Evolutionary conservation across 2,888 invertebrate genomes (phyloP), one percentile per base, ranked within the genome.

Genomic region (Alitta virens): DNA sequence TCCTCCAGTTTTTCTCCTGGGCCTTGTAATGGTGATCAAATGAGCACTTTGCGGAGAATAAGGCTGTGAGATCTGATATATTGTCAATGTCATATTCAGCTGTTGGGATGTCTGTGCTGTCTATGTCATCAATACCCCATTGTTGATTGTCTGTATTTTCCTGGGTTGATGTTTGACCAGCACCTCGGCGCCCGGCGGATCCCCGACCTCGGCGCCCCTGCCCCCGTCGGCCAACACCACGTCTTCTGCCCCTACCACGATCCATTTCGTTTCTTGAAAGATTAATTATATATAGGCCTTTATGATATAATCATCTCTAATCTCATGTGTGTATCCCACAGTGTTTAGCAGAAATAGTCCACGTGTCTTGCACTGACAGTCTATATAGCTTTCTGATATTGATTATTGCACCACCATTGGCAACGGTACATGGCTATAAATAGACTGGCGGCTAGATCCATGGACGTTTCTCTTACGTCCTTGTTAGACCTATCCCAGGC

Each of bases 1-100:
- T 67, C 7, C 62, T 62, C 50, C 69, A 63, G 63, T 79, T 75
- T 40, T 71, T 63, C 2, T 72, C 64, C 64, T 79, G 79, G 1
- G 71, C 79, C 2, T 68, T 65, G 56, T 69, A 69, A 60, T 79
- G 79, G 49, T 78, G 73, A n/a, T 75, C 73, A 23, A 72, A 68
- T 0, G 73, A 76, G 50, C 69, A 71, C 5, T 21, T n/a, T 9
- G 75, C 77, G 2, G 72, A 70, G 66, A 79, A 79, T 54, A 71
- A 77, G n/a, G 66, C 66, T 27, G 70, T 68, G 0, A 76, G 70
- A 52, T 75, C 69, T 5, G 65, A 71, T n/a, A 77, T 70, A 58
- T 75, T 52, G 9, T 21, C 16, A 52, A n/a, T n/a, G 5, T 52
- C 18, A 46, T n/a, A 46, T 46, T 46, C 46, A n/a, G n/a, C 46